Evolutionary conservation across 2,113 vertebrate species (phyloP), one percentile per base, ranked within the genome.

Genomic region (Odontesthes bonariensis): DNA sequence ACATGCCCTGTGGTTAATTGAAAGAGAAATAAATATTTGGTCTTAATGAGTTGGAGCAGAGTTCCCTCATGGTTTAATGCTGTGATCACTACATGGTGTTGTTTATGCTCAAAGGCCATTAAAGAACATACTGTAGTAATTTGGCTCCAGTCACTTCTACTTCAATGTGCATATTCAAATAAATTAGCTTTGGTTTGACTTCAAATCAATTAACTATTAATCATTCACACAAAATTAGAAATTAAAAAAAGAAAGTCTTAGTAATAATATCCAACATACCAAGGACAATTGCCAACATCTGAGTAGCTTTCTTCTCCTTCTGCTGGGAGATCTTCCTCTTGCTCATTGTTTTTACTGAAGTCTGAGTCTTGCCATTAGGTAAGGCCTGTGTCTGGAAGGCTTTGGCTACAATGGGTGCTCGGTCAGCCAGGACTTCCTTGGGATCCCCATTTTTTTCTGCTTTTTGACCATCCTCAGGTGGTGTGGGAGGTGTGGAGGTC

Each of bases 271-370:
- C 2, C 2, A 64, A 74, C 96, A 96, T 88, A 99, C 98, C 98
- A 0, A 99, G 96, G 12, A 99, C 98, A 1, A 99, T 99, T 83
- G 98, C 97, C 75, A 99, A 92, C 98, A 99, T 99, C 93, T 99
- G 97, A 1, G 98, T 99, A 71, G 98, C 98, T 85, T 99, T 99
- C 88, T 97, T 99, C 88, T 99, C 98, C 88, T 99, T 99, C 90
- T 99, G 98, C 71, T 99, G 98, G 1, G 97, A 98, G 72, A 99
- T 93, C 88, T 99, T 99, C 80, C 97, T 96, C 86, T 96, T 97
- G 93, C 94, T 98, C 72, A 98, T 83, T 49, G 91, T 94, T 93
- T 97, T 99, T 76, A 99, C 92, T 4, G 95, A 97, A 27, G 95
- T 97, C 91, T 96, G 95, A 32, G 94, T 96, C 91, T 98, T 98